A percentile compares a stretch with the other conserved stretches of the same genome.
phyloP scores from a whole-genome alignment of 2,113 vertebrate genomes.

The Physeter macrocephalus region DNA sequence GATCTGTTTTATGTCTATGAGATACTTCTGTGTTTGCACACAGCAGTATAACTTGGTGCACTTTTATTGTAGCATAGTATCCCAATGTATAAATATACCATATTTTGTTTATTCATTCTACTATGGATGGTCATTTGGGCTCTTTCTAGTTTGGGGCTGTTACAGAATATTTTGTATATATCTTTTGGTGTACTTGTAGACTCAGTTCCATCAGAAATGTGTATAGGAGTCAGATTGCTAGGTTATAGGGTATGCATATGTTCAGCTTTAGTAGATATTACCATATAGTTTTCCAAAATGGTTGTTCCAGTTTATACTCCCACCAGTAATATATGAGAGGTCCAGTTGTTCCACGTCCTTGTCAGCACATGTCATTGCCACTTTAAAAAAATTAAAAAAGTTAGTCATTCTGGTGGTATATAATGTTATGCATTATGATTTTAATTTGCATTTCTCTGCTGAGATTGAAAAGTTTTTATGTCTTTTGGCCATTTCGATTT shows the following conservation, averaged over 20 bases:
- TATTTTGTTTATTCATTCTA: background rate
- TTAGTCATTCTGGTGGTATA: background rate
- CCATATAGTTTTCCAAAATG: background rate
- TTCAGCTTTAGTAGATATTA: background rate
- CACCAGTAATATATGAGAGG: background rate
- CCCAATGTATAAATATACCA: background rate
- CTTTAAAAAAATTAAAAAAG: background rate
- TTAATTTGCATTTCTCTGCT: slow-evolving; percentile 29
- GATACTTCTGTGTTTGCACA: background rate
- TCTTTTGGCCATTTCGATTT: background rate
- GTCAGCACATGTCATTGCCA: background rate
- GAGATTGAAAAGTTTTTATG: background rate
- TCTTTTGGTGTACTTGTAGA: background rate
- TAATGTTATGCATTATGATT: background rate
- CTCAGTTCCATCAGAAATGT: background rate
- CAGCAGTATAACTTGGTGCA: background rate
- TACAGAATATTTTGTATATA: background rate
- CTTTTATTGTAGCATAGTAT: background rate
- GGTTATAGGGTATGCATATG: background rate
- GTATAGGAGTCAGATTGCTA: background rate
- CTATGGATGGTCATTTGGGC: background rate
- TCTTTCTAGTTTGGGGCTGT: background rate
- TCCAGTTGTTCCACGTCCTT: background rate
- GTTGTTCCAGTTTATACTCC: background rate
- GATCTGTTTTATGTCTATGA: background rate